Evolutionary conservation across 2,113 vertebrate genomes (phyloP).

Genomic region (Grammomys surdaster): DNA sequence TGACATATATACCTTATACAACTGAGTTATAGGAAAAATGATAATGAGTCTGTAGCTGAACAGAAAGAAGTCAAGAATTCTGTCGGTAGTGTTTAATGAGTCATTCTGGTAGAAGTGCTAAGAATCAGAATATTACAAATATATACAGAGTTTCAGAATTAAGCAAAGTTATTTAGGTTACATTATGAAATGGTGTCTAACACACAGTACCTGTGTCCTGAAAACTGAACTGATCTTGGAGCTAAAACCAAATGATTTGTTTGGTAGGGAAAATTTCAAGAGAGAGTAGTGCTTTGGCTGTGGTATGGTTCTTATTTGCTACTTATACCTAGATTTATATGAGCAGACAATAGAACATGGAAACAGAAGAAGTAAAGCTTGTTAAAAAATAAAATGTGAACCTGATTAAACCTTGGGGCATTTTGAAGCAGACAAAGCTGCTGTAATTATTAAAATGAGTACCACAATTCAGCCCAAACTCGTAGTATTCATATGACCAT

Average conservation of each 20-base stretch:
- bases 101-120: not conserved
- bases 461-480: not conserved
- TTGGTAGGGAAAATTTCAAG: not conserved
- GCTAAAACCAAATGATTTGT: not conserved
- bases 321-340: not conserved
- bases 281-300: not conserved
- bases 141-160: not conserved
- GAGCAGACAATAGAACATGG: not conserved
- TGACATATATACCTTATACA: not conserved
- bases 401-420: not conserved
- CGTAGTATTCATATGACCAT: not conserved
- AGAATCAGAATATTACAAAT: not conserved
- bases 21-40: not conserved
- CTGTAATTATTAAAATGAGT: not conserved
- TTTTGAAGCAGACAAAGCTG: not conserved
- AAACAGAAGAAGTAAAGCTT: not conserved
- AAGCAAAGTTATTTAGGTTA: not conserved
- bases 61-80: not conserved
- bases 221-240: not conserved
- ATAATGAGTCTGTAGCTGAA: not conserved
- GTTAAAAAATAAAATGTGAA: not conserved
- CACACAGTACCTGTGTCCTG: not conserved
- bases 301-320: too few species aligned
- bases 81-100: not conserved
- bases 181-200: not conserved